Evolutionary conservation across 2,797 vertebrate genomes (phyloP).

Genomic region (Rousettus madagascariensis): DNA sequence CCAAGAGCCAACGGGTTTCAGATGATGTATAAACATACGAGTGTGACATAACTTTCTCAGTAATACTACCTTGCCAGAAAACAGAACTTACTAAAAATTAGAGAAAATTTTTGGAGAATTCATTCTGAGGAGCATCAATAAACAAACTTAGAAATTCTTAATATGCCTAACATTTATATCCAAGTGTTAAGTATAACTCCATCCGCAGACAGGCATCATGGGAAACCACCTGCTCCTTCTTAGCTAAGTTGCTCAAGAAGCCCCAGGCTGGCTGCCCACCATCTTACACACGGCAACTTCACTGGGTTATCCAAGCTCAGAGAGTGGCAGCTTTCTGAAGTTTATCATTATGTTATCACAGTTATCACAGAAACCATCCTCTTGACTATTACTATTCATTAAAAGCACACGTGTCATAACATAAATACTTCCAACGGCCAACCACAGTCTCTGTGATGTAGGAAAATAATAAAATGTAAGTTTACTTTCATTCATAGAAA

Average conservation of each 20-base stretch:
- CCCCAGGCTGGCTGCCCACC: background rate
- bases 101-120: constrained; percentile 14
- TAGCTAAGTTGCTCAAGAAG: background rate
- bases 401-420: background rate
- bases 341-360: background rate
- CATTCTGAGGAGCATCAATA: background rate
- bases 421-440: constrained; percentile 45
- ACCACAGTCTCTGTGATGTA: background rate
- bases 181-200: background rate
- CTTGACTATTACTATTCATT: background rate
- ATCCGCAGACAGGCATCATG: background rate
- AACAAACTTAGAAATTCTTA: background rate
- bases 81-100: background rate
- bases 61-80: background rate
- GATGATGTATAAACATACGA: constrained; percentile 41
- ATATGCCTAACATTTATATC: background rate
- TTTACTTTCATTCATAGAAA: constrained; percentile 15
- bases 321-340: background rate
- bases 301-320: background rate
- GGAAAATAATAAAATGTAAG: background rate
- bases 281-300: background rate
- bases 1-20: constrained; percentile 44
- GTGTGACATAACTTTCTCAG: constrained; percentile 1
- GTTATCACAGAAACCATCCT: background rate
- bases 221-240: background rate